Evolutionary conservation across 2,888 invertebrate species (phyloP), one percentile per base, ranked within the genome.

Genomic region (Acleris cristana): DNA sequence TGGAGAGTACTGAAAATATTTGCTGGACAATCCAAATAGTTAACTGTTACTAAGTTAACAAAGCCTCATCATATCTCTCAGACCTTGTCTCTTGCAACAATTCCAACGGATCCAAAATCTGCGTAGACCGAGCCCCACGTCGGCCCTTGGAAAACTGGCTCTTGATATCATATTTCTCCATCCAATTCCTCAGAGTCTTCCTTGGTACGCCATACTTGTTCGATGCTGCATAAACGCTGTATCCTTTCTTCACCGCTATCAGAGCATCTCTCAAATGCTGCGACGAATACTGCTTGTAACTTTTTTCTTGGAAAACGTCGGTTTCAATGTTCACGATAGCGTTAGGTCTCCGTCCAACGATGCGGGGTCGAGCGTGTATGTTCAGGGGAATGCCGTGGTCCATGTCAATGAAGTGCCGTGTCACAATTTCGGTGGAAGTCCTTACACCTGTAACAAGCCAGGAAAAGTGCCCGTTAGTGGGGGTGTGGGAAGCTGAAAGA

Each of bases 151-250:
- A 93, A 73, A 92, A 93, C 77, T 93, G 93, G 73, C 93, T 93
- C 75, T 93, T 92, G 44, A 93, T 93, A 74, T 93, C 92, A 70
- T 93, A 93, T 67, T 94, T 93, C 62, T 93, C 94, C 94, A 94
- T 94, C 92, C 94, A 94, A 78, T 94, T 94, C 64, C 94, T 77
- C 26, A 94, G 79, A 34, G 94, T 94, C 66, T 94, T 94, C 76
- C 94, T 83, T 2, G 94, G 94, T 26, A 94, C 93, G 0, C 93
- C 94, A 69, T 88, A 94, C 52, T 94, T 93, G 69, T 93, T 93
- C 0, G 94, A 94, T 0, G 94, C 94, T 0, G 94, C 93, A 69
- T 94, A 93, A 0, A 94, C 94, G 30, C 93, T 94, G 65, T 92
- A 91, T 0, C 94, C 94, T 73, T 90, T 90, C 71, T 93, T 93